Percentiles rank a stretch among this genome's conserved stretches.
phyloP scores from a whole-genome alignment of 2,888 invertebrate genomes.

The Hydropsyche betteni region DNA sequence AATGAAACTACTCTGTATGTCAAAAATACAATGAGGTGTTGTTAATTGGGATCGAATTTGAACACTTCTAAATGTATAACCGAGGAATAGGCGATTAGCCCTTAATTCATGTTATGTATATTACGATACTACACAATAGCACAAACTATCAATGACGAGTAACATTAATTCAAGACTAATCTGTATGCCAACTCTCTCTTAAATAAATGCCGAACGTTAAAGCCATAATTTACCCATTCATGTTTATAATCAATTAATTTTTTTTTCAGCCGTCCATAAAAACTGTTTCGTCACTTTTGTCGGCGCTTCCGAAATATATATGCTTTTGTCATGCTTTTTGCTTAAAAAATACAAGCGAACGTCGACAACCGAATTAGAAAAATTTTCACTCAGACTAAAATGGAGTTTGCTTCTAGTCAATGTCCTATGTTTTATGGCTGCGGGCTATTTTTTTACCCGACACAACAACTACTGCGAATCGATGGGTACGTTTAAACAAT shows the following conservation, averaged over 20 bases:
- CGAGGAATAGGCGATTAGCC: no score
- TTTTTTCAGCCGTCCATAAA: slow-evolving; percentile 79
- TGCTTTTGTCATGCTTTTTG: slow-evolving; percentile 81
- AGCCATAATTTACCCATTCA: no score
- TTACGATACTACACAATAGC: no score
- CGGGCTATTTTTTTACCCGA: slow-evolving; percentile 88
- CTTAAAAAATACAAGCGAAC: slow-evolving; percentile 73
- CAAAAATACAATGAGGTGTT: no score
- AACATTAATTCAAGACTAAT: no score
- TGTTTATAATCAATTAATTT: slow-evolving; percentile 22
- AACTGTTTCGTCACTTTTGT: slow-evolving; percentile 89
- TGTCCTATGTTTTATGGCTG: slow-evolving; percentile 76
- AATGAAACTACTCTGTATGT: no score
- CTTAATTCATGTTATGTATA: no score
- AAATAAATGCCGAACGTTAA: no score
- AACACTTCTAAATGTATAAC: no score
- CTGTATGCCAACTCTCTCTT: no score
- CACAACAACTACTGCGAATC: slow-evolving; percentile 94
- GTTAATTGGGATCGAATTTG: no score
- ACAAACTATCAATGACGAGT: no score
- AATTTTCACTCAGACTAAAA: slow-evolving; percentile 79
- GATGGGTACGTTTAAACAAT: slow-evolving; percentile 72
- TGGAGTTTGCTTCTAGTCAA: slow-evolving; percentile 78
- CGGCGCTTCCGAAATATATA: slow-evolving; percentile 84
- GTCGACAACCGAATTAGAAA: slow-evolving; percentile 69